These are phyloP conservation scores for Rhodeus uyekii DNA, from an alignment of 2,797 vertebrate genomes.

Conservation along the genomic window DNA sequence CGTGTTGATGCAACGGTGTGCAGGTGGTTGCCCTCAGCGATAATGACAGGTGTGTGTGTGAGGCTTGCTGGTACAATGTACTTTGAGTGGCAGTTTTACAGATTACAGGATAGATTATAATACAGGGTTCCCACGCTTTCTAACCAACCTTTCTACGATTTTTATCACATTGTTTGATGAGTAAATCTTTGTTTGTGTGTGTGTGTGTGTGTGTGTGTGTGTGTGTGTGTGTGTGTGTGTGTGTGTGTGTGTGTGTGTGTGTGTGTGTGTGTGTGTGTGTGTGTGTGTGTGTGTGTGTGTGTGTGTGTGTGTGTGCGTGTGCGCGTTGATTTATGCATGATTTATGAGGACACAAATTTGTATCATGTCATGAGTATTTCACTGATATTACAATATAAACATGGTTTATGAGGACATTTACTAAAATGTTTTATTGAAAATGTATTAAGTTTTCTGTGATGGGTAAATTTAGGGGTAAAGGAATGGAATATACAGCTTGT, in stretches of 20 bases:
- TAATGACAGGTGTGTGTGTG: slow-evolving; percentile 32
- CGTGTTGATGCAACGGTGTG: background rate
- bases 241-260: background rate
- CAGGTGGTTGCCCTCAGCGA: background rate
- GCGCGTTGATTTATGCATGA: too few relatives aligned
- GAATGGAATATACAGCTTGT: too few relatives aligned
- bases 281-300: background rate
- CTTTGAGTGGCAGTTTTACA: background rate
- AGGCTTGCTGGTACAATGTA: slow-evolving; percentile 29
- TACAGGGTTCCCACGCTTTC: background rate
- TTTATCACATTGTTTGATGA: background rate
- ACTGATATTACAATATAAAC: too few relatives aligned
- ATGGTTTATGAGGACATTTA: too few relatives aligned
- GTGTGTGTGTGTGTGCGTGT: background rate
- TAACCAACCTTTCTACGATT: background rate
- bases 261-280: background rate
- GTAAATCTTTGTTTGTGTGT: background rate
- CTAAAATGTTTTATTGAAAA: too few relatives aligned
- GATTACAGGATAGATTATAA: slow-evolving; percentile 1
- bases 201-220: background rate
- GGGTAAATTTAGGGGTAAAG: too few relatives aligned
- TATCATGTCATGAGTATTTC: too few relatives aligned
- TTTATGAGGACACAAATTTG: too few relatives aligned
- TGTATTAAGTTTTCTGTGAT: too few relatives aligned
- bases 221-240: slow-evolving; percentile 1